Evolutionary conservation across 2,113 vertebrate genomes (phyloP), one percentile per base, ranked within the genome.

Genomic region (Platichthys flesus): DNA sequence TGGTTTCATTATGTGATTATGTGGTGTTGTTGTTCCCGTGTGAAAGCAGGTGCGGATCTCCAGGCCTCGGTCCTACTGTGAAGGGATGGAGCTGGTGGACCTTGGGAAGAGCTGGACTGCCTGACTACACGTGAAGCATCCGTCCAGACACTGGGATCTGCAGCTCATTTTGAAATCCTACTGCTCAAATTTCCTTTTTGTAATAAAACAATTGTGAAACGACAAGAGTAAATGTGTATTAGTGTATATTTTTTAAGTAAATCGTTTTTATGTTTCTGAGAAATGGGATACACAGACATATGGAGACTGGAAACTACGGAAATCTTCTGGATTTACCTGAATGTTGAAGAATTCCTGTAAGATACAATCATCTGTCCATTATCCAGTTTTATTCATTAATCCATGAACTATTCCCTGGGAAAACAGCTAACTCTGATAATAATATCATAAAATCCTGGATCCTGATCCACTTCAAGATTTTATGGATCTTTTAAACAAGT

Each of bases 21-120:
- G 59, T 57, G 13, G 12, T 42, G 40, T 2, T 65, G 51, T 65
- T 81, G 42, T 72, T 72, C 57, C 20, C 15, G n/a, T 40, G 24
- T 78, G 35, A 42, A 49, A 64, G 37, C 84, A 95, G 94, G 86
- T 88, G 23, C 93, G 91, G 75, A 71, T 88, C 0, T 81, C 93
- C 0, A 90, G 94, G 83, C 94, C 96, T 0, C 94, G 88, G 23
- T 95, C 96, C 0, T 93, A 91, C 89, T 94, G 95, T 15, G 95
- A 96, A 81, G 96, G 95, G 64, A 95, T 95, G 95, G 96, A 97
- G 88, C 93, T 96, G 88, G 94, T 90, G 35, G 95, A 87, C 65
- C 79, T 96, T 5, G 95, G 95, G 84, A 92, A 94, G 67, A 97
- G 95, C 89, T 96, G 96, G 96, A 97, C 96, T 0, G 95, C 95